Base-by-base conservation (phyloP, 2,113 vertebrate species). In the Arvicanthis niloticus region DNA sequence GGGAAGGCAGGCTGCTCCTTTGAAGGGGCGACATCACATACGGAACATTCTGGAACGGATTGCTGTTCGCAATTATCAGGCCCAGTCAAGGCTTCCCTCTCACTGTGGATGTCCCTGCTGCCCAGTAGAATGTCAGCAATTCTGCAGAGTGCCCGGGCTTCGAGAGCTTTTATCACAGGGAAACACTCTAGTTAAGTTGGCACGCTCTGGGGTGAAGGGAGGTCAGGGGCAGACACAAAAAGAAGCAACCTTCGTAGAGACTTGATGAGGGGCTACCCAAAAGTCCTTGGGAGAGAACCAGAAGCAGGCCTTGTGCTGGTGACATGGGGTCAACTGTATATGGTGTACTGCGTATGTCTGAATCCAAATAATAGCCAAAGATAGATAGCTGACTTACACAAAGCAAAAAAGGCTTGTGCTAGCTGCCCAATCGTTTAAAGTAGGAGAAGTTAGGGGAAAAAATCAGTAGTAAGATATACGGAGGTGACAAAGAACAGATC, bases 371-470 rank as follows among this genome's bases (percentile, higher is more conserved):
- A 84, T 56, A 73, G 29, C 56, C 24, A 73, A 53, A 40, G 29
- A 77, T 65, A 75, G 92, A 53, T 2, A 65, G 60, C 0, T 60
- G 60, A 68, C 31, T 51, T 58, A 16, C 56, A 89, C 40, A 40
- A 42, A 92, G n/a, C 17, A 67, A 56, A 88, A 87, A 94, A 82
- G 68, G 40, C 65, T 68, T 81, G 91, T 87, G 37, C 75, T 58
- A 81, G 84, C 78, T 84, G 58, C 13, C 82, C 86, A 90, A 34
- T 19, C 89, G 56, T 89, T 93, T 78, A 65, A 85, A 45, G n/a
- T 70, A 16, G 48, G 58, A 86, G 34, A 97, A 76, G n/a, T 62
- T 29, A 76, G 75, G 85, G 94, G 42, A 86, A 24, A 95, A 93
- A 85, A 21, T 48, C 42, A 84, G n/a, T 82, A 37, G 60, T 51